These are phyloP conservation scores for Erannis defoliaria DNA, from an alignment of 2,888 invertebrate species.

Conservation along the genomic window DNA sequence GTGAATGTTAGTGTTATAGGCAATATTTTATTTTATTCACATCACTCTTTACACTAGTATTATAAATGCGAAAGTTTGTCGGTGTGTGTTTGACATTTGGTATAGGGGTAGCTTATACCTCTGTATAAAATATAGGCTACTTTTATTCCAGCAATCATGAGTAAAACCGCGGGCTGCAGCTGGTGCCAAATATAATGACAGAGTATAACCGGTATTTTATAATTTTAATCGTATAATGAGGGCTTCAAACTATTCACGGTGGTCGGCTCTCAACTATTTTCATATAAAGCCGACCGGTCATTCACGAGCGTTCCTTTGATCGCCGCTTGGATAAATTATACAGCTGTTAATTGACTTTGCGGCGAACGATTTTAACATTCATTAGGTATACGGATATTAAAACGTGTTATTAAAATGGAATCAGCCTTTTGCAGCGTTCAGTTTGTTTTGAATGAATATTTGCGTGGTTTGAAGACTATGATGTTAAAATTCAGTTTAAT, in stretches of 20 bases:
- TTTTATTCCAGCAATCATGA: no score
- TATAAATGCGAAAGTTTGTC: no score
- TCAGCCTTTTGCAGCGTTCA: background rate
- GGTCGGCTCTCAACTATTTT: background rate
- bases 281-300: background rate
- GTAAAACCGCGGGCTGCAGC: no score
- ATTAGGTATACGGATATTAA: slow-evolving; percentile 17
- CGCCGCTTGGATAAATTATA: slow-evolving; percentile 17
- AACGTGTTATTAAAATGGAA: slow-evolving; percentile 22
- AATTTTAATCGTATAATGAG: background rate
- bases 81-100: no score
- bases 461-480: background rate
- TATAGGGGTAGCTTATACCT: no score
- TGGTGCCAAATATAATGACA: background rate
- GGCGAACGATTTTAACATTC: slow-evolving; percentile 28
- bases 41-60: no score
- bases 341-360: slow-evolving; percentile 29
- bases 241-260: background rate
- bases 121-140: no score
- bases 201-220: background rate
- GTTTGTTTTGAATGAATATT: background rate
- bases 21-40: no score
- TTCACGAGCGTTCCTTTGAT: slow-evolving; percentile 17
- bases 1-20: no score
- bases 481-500: no score